These are phyloP conservation scores for Thumatha senex DNA, from an alignment of 2,888 invertebrate genomes.

Conservation along the genomic window DNA sequence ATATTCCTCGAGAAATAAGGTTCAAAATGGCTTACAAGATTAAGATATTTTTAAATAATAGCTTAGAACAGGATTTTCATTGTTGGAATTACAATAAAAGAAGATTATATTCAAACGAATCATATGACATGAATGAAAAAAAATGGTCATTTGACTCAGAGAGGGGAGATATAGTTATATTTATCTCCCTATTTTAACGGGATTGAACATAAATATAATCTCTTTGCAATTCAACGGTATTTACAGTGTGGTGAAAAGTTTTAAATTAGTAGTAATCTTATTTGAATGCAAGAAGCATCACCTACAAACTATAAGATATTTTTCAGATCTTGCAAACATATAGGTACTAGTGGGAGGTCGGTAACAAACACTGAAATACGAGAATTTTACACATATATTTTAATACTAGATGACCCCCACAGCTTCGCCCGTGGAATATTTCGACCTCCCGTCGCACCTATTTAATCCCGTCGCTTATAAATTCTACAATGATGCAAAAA, in stretches of 20 bases:
- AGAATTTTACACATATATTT: too few species aligned
- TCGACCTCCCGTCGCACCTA: too few species aligned
- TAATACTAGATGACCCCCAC: too few species aligned
- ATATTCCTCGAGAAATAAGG: not conserved
- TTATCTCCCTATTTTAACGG: not conserved
- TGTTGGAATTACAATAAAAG: constrained; percentile 28
- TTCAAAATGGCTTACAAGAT: not conserved
- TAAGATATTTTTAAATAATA: not conserved
- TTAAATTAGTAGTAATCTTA: too few species aligned
- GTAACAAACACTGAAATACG: too few species aligned
- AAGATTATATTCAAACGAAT: constrained; percentile 33
- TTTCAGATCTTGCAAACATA: too few species aligned
- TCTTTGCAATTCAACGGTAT: constrained; percentile 1
- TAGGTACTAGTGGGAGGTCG: too few species aligned
- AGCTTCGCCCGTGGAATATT: too few species aligned
- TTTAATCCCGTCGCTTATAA: too few species aligned
- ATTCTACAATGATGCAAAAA: too few species aligned
- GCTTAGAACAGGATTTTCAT: constrained; percentile 24
- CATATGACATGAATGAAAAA: constrained; percentile 36
- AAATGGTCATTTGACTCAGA: constrained; percentile 18
- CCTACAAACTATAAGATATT: too few species aligned
- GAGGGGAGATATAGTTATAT: constrained; percentile 9
- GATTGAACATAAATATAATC: constrained; percentile 1
- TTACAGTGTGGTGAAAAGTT: not conserved
- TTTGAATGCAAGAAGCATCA: too few species aligned